A percentile compares a stretch with the other conserved stretches of the same genome.
phyloP scores from a whole-genome alignment of 1,140 invertebrate genomes.

The Ctenoplectra terminalis region DNA sequence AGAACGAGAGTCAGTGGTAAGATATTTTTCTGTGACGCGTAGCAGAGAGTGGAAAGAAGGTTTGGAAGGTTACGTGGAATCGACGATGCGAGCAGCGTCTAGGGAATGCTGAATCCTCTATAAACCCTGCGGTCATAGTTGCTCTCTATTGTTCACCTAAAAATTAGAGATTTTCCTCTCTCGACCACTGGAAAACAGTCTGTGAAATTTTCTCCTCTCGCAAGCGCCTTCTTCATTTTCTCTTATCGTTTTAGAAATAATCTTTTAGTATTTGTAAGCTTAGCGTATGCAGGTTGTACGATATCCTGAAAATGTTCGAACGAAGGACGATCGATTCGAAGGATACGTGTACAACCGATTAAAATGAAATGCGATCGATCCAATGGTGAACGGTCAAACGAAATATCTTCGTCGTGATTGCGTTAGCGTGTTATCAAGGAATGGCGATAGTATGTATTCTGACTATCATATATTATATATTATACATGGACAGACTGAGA shows the following conservation, averaged over 20 bases:
- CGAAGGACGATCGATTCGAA: too few species aligned
- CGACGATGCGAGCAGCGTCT: constrained; percentile 2
- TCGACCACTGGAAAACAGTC: background rate
- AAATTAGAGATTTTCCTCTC: constrained; percentile 52
- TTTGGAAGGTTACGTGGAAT: background rate
- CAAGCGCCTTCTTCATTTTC: background rate
- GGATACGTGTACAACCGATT: too few species aligned
- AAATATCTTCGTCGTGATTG: too few species aligned
- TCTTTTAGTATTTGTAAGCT: background rate
- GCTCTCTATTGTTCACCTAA: constrained; percentile 22
- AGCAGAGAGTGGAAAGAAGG: background rate
- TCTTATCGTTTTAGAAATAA: background rate
- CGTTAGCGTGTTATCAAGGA: too few species aligned
- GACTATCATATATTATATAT: too few species aligned
- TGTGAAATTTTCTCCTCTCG: background rate
- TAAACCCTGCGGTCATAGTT: constrained; percentile 7
- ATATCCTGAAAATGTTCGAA: too few species aligned
- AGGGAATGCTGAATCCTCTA: too few species aligned
- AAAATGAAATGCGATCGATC: too few species aligned
- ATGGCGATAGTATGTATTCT: too few species aligned
- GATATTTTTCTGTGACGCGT: background rate
- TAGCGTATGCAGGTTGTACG: too few species aligned
- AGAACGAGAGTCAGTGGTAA: background rate
- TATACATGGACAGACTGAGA: too few species aligned
- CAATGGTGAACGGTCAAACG: too few species aligned